Conservation (phyloP, 2,113 vertebrate genomes). For the Porphyrio hochstetteri region DNA sequence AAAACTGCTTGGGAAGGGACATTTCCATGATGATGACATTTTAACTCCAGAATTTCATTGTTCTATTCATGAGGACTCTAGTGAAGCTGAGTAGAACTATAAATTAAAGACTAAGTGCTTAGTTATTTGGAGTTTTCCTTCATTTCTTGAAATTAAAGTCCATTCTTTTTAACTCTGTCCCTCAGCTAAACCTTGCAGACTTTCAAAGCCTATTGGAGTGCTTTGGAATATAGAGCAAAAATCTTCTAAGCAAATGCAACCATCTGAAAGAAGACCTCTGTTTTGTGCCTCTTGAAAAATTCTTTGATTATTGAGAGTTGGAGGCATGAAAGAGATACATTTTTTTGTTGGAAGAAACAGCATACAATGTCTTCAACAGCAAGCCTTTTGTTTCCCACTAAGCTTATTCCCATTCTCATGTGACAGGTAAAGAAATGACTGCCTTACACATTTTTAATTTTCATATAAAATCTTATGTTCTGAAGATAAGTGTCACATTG, state of each 20-base stretch:
- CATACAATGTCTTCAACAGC: neutral
- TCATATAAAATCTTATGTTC: neutral
- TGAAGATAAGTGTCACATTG: neutral
- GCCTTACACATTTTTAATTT: slow-evolving; percentile 20
- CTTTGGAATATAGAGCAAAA: slow-evolving; percentile 15
- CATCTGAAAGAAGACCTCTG: slow-evolving; percentile 7
- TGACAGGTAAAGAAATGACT: neutral
- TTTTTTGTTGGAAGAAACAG: neutral
- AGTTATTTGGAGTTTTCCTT: neutral
- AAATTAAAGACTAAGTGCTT: neutral
- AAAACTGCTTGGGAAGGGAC: neutral
- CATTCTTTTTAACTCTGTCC: neutral
- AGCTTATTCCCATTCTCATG: slow-evolving; percentile 8
- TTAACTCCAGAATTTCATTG: neutral
- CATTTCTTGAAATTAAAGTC: neutral
- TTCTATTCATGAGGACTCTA: neutral
- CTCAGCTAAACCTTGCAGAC: slow-evolving; percentile 28
- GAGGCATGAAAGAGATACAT: slow-evolving; percentile 14
- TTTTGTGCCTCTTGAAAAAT: neutral
- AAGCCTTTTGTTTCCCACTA: slow-evolving; percentile 9
- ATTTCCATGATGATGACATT: neutral
- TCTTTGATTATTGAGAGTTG: neutral
- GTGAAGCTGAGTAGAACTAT: neutral
- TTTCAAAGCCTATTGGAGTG: neutral
- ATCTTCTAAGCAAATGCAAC: slow-evolving; percentile 13